Conservation (phyloP, 1,140 invertebrate species). For the Caenorhabditis briggsae region DNA sequence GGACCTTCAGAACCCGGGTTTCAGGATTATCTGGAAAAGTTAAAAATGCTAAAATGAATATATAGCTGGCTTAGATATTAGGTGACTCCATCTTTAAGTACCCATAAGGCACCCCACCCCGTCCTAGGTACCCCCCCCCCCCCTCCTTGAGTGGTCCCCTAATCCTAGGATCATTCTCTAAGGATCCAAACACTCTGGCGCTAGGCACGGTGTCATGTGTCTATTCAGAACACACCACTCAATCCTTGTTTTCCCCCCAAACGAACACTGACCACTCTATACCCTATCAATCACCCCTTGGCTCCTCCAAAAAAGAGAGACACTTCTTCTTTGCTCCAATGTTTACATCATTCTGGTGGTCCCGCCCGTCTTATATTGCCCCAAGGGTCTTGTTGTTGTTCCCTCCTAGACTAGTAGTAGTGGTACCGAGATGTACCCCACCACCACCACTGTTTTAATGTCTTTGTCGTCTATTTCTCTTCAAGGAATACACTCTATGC, state of each 20-base stretch:
- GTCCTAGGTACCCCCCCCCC: too few species aligned
- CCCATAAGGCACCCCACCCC: too few species aligned
- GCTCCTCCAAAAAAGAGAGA: background rate
- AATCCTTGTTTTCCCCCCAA: background rate
- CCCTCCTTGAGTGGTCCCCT: too few species aligned
- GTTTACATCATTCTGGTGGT: slow-evolving; percentile 13
- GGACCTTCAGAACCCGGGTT: too few species aligned
- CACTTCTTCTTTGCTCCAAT: background rate
- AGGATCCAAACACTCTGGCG: background rate
- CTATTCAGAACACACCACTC: background rate
- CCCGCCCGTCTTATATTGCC: background rate
- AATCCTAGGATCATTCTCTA: too few species aligned
- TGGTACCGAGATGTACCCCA: background rate
- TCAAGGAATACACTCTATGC: background rate
- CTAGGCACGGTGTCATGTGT: background rate
- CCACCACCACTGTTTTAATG: background rate
- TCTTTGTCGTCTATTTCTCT: slow-evolving; percentile 16
- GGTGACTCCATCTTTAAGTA: too few species aligned
- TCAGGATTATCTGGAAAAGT: too few species aligned
- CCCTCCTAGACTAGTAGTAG: background rate
- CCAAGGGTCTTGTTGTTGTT: background rate
- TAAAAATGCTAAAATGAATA: too few species aligned
- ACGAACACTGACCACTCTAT: background rate
- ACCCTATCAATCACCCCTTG: slow-evolving; percentile 18
- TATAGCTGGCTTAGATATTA: too few species aligned